Conservation (phyloP, 2,888 invertebrate genomes). For the Choristoneura rosaceana region DNA sequence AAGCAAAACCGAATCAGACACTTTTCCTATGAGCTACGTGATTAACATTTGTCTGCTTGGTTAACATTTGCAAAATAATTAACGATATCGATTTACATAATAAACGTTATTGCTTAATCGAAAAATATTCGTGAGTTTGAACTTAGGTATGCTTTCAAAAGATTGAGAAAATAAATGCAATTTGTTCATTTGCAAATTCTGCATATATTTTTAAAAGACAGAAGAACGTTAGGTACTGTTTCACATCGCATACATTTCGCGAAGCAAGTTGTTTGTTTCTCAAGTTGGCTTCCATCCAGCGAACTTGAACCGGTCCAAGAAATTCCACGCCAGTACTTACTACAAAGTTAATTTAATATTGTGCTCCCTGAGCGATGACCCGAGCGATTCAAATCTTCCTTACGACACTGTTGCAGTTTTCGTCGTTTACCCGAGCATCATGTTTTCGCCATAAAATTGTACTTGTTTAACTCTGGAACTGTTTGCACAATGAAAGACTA, state of each 20-base stretch:
- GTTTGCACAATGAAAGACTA: conserved; percentile 15
- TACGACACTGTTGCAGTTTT: conserved; percentile 13
- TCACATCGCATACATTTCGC: conserved; percentile 19
- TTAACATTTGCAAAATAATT: too few species aligned
- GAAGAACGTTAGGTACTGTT: not conserved
- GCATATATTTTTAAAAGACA: not conserved
- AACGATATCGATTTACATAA: too few species aligned
- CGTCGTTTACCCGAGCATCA: not conserved
- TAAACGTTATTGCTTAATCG: too few species aligned
- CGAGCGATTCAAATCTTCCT: conserved; percentile 32
- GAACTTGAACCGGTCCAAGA: conserved; percentile 37
- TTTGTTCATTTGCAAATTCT: not conserved
- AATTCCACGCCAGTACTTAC: conserved; percentile 42
- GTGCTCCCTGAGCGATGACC: conserved; percentile 41
- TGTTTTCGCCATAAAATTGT: conserved; percentile 8
- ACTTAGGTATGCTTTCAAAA: too few species aligned
- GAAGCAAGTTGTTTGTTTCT: conserved; percentile 38
- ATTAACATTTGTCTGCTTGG: too few species aligned
- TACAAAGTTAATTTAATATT: conserved; percentile 49
- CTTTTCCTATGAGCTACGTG: too few species aligned
- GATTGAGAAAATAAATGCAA: too few species aligned
- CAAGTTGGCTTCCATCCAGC: conserved; percentile 43
- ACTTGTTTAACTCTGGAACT: conserved; percentile 2
- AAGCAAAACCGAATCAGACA: not conserved
- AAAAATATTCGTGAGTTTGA: too few species aligned